These are phyloP conservation scores for Helleia helle DNA, from an alignment of 2,888 invertebrate species.

Conservation along the genomic window DNA sequence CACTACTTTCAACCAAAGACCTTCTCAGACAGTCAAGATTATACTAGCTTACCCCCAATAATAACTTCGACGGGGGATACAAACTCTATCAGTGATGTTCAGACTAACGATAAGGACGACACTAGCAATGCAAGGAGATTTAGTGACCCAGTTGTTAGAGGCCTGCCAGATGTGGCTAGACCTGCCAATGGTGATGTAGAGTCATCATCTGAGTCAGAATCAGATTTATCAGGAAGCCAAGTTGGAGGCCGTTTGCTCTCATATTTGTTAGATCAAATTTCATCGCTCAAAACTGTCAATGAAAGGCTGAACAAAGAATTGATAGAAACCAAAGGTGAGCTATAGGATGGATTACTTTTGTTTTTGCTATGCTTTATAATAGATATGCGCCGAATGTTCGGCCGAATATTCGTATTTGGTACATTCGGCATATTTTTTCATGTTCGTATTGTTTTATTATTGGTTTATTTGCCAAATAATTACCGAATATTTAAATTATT, in stretches of 20 bases:
- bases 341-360: neutral
- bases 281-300: slow-evolving; percentile 80
- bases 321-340: slow-evolving; percentile 79
- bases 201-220: slow-evolving; percentile 61
- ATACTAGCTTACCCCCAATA: slow-evolving; percentile 81
- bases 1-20: slow-evolving; percentile 56
- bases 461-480: no score
- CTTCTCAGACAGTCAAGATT: slow-evolving; percentile 63
- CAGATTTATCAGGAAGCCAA: slow-evolving; percentile 65
- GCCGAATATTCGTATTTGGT: no score
- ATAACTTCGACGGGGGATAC: slow-evolving; percentile 72
- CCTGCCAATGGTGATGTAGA: slow-evolving; percentile 66
- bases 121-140: slow-evolving; percentile 74
- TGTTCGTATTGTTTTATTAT: no score
- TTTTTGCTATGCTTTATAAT: no score
- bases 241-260: slow-evolving; percentile 75
- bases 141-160: slow-evolving; percentile 79
- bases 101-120: slow-evolving; percentile 64
- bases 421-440: no score
- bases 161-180: slow-evolving; percentile 50
- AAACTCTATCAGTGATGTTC: slow-evolving; percentile 57
- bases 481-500: no score
- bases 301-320: slow-evolving; percentile 83
- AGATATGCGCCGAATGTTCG: no score
- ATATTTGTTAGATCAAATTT: slow-evolving; percentile 82